These are phyloP conservation scores for fruit fly (Drosophila melanogaster) DNA, from an alignment of 1,140 invertebrate species.

Conservation along the genomic window Release_6_plus_ISO1_MT NT_033779.5:5110001-5110500, in stretches of 20 bases:
- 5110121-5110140: constrained; percentile 75
- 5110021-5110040: constrained; percentile 79
- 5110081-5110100: constrained; percentile 71
- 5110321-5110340: constrained; percentile 51
- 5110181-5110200: constrained; percentile 59
- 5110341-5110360: constrained; percentile 38
- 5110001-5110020: constrained; percentile 81
- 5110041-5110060: constrained; percentile 68
- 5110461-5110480: constrained; percentile 79
- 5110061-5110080: constrained; percentile 71
- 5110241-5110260: constrained; percentile 84
- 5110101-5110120: constrained; percentile 73
- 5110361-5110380: constrained; percentile 65
- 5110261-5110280: constrained; percentile 76
- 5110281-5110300: constrained; percentile 76
- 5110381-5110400: constrained; percentile 65
- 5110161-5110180: constrained; percentile 52
- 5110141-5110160: constrained; percentile 77
- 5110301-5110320: constrained; percentile 72
- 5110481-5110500: constrained; percentile 83
- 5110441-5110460: constrained; percentile 53
- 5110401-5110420: constrained; percentile 74
- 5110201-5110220: constrained; percentile 70
- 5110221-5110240: constrained; percentile 69
- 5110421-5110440: constrained; percentile 81